phyloP scores from a whole-genome alignment of 2,888 invertebrate species.

The Quadroppia sp. region DNA sequence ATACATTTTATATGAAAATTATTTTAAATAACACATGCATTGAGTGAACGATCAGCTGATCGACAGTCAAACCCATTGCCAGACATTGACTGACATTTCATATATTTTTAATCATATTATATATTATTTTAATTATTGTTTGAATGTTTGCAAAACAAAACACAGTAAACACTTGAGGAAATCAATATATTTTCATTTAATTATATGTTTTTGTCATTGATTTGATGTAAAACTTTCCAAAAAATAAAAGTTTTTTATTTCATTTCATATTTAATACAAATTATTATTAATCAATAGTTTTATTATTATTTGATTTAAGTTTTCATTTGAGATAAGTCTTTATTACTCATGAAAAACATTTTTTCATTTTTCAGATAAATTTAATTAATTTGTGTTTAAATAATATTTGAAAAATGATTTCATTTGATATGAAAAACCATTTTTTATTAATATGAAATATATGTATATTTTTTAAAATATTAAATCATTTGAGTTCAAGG shows the following conservation, averaged over 20 bases:
- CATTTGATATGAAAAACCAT: not conserved
- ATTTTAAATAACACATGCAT: not conserved
- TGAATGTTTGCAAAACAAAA: too few relatives aligned
- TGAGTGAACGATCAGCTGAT: conserved; percentile 12
- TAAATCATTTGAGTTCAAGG: conserved; percentile 22
- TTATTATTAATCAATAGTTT: not conserved
- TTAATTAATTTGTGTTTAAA: not conserved
- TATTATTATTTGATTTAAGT: not conserved
- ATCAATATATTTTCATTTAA: too few relatives aligned
- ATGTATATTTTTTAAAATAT: not conserved
- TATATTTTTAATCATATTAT: not conserved
- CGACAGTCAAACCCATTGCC: not conserved
- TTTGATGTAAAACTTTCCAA: too few relatives aligned
- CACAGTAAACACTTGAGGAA: too few relatives aligned
- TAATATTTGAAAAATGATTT: not conserved
- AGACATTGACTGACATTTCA: not conserved
- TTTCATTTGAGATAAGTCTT: not conserved
- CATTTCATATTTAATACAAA: not conserved
- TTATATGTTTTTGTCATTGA: too few relatives aligned
- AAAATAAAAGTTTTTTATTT: not conserved
- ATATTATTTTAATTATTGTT: too few relatives aligned
- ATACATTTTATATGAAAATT: not conserved
- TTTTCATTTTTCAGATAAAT: too few relatives aligned
- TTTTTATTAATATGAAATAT: not conserved
- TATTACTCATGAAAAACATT: not conserved